Evolutionary conservation across 2,113 vertebrate species (phyloP).

Genomic region (Malurus alboscapulatus): DNA sequence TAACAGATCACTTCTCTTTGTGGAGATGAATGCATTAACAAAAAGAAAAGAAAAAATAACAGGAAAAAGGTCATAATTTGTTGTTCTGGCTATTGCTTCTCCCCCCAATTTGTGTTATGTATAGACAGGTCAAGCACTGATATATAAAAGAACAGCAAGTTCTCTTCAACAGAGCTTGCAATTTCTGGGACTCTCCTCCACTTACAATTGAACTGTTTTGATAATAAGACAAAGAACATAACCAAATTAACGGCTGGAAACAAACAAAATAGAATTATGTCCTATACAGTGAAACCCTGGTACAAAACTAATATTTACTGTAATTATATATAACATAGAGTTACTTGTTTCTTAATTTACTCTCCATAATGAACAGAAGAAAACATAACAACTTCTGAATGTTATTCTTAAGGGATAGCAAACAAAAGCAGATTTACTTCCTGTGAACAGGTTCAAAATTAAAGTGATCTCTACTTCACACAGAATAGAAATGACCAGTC

Average conservation of each 20-base stretch:
- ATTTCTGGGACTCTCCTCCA: background rate
- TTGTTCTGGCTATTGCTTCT: background rate
- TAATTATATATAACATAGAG: background rate
- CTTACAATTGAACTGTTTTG: background rate
- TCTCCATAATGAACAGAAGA: background rate
- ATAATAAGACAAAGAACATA: background rate
- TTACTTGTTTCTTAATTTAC: background rate
- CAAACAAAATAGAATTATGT: background rate
- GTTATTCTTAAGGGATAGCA: background rate
- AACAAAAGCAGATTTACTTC: background rate
- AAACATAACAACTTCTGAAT: background rate
- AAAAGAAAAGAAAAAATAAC: background rate
- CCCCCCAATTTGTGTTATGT: background rate
- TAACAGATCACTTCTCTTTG: background rate
- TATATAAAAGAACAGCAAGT: background rate
- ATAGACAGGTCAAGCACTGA: background rate
- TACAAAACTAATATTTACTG: background rate
- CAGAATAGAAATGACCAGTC: background rate
- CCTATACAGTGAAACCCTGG: background rate
- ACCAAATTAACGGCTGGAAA: background rate
- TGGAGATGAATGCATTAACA: background rate
- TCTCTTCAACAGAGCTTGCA: background rate
- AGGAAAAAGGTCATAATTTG: background rate
- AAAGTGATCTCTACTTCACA: background rate
- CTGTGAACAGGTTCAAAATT: background rate